These are phyloP conservation scores for Phallusia fumigata DNA, from an alignment of 23 tunicate species.

Conservation along the genomic window DNA sequence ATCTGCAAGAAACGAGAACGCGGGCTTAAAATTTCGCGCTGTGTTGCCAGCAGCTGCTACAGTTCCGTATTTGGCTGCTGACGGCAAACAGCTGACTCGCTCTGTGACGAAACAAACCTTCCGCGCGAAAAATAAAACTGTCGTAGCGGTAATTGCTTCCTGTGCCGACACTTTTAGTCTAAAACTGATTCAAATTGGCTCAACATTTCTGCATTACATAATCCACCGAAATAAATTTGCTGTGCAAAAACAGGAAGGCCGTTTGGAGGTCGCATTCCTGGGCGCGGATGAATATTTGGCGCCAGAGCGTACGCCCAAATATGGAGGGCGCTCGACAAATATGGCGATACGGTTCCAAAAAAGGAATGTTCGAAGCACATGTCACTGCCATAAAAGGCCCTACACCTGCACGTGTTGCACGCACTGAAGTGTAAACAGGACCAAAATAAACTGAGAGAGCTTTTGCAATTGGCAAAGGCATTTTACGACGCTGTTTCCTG, in stretches of 20 bases:
- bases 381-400: constrained; percentile 56
- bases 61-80: constrained; percentile 83
- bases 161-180: constrained; percentile 1
- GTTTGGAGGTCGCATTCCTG: neutral
- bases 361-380: constrained; percentile 64
- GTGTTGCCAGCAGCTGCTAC: neutral
- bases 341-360: constrained; percentile 55
- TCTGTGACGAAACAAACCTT: constrained; percentile 14
- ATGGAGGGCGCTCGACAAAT: constrained; percentile 60
- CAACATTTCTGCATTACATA: constrained; percentile 8
- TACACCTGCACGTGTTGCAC: constrained; percentile 48
- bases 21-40: constrained; percentile 33
- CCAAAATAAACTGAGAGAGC: neutral
- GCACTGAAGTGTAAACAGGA: neutral
- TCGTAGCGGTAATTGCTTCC: neutral
- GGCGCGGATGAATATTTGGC: constrained; percentile 69
- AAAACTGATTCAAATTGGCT: neutral
- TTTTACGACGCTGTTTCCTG: constrained; percentile 6
- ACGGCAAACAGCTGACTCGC: constrained; percentile 44
- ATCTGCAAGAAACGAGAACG: neutral
- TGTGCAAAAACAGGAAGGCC: neutral
- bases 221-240: neutral
- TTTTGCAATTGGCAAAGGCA: neutral
- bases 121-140: constrained; percentile 9
- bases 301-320: constrained; percentile 46